Evolutionary conservation across 2,888 invertebrate species (phyloP).

Genomic region (Eulithis testata): DNA sequence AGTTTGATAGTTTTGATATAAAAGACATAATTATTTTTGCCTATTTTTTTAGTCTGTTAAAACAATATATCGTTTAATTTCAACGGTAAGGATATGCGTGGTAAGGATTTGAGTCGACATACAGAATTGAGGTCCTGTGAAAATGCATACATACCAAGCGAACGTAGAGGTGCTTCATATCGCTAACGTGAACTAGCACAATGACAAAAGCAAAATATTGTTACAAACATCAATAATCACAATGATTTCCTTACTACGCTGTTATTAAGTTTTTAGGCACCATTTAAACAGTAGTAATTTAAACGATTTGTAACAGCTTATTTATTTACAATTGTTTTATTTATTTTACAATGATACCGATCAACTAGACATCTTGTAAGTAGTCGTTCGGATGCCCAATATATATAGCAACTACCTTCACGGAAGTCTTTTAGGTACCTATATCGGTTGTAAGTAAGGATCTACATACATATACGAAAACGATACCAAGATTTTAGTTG

Average conservation of each 20-base stretch:
- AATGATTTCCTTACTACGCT: not conserved
- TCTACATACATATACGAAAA: not conserved
- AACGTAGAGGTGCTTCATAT: conserved; percentile 12
- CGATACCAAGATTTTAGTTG: conserved; percentile 1
- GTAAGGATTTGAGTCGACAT: conserved; percentile 3
- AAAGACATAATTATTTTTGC: no score
- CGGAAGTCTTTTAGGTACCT: not conserved
- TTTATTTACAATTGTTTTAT: conserved; percentile 3
- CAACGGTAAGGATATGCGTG: not conserved
- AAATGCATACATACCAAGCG: conserved; percentile 1
- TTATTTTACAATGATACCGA: not conserved
- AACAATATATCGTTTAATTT: no score
- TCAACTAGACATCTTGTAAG: not conserved
- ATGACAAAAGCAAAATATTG: conserved; percentile 3
- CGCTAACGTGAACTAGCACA: conserved; percentile 3
- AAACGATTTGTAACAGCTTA: not conserved
- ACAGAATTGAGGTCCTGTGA: conserved; percentile 15
- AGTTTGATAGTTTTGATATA: no score
- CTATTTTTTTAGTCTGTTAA: no score
- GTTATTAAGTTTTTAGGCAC: not conserved
- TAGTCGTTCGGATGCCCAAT: not conserved
- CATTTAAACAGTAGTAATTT: not conserved
- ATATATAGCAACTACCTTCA: not conserved
- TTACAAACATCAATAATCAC: conserved; percentile 11
- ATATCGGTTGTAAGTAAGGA: not conserved